Percentiles rank a stretch among this genome's conserved stretches.
Evolutionary conservation across 2,888 invertebrate species (phyloP).

Genomic region (Pammene aurita): DNA sequence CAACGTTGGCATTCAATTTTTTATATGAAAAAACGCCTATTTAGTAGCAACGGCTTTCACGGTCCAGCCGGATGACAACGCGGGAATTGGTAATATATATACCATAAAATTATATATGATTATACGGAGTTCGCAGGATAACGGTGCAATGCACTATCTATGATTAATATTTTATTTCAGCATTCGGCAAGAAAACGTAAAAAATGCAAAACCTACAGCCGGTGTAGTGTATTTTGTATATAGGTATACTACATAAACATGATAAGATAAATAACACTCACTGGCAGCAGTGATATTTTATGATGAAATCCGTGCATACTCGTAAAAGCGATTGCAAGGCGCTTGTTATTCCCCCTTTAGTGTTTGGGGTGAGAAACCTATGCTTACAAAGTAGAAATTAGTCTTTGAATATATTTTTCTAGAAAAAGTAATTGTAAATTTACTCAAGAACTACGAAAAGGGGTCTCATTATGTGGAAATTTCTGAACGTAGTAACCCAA

Average conservation of each 20-base stretch:
- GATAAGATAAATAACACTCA: neutral
- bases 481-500: too few species aligned
- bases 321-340: constrained; percentile 6
- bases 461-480: too few species aligned
- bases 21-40: constrained; percentile 23
- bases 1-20: constrained; percentile 1
- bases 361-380: constrained; percentile 3
- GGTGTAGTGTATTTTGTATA: too few species aligned
- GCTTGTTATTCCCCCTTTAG: constrained; percentile 13
- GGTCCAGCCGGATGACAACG: constrained; percentile 17
- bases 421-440: neutral
- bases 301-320: neutral
- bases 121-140: constrained; percentile 6
- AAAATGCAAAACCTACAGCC: neutral
- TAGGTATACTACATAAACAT: neutral
- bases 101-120: constrained; percentile 28
- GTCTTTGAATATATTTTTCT: neutral
- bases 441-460: too few species aligned
- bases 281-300: neutral
- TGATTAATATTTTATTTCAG: constrained; percentile 20
- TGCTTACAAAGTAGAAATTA: constrained; percentile 19
- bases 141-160: constrained; percentile 11
- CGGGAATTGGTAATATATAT: constrained; percentile 10
- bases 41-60: constrained; percentile 14
- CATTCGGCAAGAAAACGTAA: neutral